Evolutionary conservation across 2,113 vertebrate genomes (phyloP).

Genomic region (Labeo catla): DNA sequence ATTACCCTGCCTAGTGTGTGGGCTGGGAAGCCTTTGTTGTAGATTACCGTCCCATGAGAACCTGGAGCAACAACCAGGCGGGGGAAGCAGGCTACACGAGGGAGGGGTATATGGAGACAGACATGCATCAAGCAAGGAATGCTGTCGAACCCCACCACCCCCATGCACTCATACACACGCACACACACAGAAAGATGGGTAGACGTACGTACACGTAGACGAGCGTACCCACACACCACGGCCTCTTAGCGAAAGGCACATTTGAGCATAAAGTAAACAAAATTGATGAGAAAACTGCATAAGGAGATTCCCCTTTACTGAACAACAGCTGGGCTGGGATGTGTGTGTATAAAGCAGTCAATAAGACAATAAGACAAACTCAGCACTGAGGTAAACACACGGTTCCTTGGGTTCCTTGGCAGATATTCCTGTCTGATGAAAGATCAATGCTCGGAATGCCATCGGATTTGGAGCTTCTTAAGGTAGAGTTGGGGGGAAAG

Average conservation of each 20-base stretch:
- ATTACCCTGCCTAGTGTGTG: constrained; percentile 64
- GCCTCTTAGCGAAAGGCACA: constrained; percentile 24
- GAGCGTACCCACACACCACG: constrained; percentile 19
- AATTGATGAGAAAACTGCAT: constrained; percentile 53
- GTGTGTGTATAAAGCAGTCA: constrained; percentile 33
- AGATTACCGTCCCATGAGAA: constrained; percentile 65
- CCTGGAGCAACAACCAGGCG: constrained; percentile 59
- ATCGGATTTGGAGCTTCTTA: constrained; percentile 52
- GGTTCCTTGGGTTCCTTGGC: constrained; percentile 45
- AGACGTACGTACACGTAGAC: constrained; percentile 33
- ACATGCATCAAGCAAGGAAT: constrained; percentile 59
- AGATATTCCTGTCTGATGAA: constrained; percentile 54
- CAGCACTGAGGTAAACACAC: constrained; percentile 27
- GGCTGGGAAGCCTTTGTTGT: constrained; percentile 65
- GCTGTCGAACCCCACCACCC: constrained; percentile 46
- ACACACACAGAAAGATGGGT: constrained; percentile 4
- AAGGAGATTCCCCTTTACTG: constrained; percentile 37
- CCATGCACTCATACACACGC: constrained; percentile 40
- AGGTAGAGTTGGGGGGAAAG: constrained; percentile 46
- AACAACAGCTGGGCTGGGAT: constrained; percentile 41
- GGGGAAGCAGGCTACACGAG: constrained; percentile 54
- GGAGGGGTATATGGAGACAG: constrained; percentile 57
- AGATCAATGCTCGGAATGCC: constrained; percentile 58
- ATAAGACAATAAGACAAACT: constrained; percentile 25
- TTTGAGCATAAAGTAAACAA: constrained; percentile 47